Evolutionary conservation across 2,888 invertebrate species (phyloP), one percentile per base, ranked within the genome.

Genomic region (Callinectes sapidus): DNA sequence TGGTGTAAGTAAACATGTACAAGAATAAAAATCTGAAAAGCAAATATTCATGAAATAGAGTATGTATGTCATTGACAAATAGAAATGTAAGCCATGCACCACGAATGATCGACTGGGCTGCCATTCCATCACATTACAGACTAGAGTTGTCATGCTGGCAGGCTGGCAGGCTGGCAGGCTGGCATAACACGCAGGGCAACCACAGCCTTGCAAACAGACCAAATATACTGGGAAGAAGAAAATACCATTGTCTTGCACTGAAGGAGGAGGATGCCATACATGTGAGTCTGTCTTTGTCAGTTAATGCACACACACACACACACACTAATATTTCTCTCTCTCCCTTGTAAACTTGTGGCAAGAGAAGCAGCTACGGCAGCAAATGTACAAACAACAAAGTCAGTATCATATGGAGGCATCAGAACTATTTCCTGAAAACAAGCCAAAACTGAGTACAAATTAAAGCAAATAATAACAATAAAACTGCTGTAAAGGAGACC

Each of bases 391-490:
- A 81, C 35, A 35, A 81, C 61, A 61, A 16, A 81, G 81, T 81
- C 81, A 35, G 35, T 81, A 35, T 35, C 81, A 81, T 35, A 81
- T 35, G 81, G 16, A 35, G 81, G 35, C 81, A 81, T 81, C 81
- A 16, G 16, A 81, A 81, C 16, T 35, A 32, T 81, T 16, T 32
- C 35, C 81, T 81, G 81, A 81, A 81, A 81, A 81, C 81, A 35
- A 81, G 81, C 81, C 32, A 81, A 81, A 81, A 81, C 35, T 35
- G 16, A 81, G 35, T 81, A 81, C 81, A 81, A 81, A 81, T 81
- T 32, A 81, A 81, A 81, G 35, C 81, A 81, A 81, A 81, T 32
- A 81, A 81, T 81, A 81, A 81, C 18, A 81, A 28, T 48, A 28
- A 71, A 16, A 35, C 35, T 81, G 81, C 81, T 81, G 81, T 81